Conservation (phyloP, 2,113 vertebrate species). For the rat (Rattus norvegicus) region DNA sequence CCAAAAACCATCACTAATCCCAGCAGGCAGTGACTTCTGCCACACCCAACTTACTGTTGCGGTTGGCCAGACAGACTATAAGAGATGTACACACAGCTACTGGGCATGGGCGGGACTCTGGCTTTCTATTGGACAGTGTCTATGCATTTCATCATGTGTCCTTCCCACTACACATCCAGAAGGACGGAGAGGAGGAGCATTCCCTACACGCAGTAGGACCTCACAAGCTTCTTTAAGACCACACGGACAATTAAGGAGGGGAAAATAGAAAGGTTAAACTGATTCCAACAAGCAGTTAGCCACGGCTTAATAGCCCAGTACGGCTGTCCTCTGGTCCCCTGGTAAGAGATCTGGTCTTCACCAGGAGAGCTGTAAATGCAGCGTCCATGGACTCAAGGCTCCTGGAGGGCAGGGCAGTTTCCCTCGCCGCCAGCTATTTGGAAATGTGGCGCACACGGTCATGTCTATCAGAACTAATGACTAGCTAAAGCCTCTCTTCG, state of each 20-base stretch:
- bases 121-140: not conserved
- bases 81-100: not conserved
- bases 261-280: too few species aligned
- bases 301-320: not conserved
- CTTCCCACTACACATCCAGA: accelerated
- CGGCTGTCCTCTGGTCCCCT: not conserved
- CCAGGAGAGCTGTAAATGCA: not conserved
- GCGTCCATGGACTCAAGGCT: accelerated
- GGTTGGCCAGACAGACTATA: accelerated
- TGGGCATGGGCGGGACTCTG: not conserved
- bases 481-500: not conserved
- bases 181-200: not conserved
- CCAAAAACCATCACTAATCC: not conserved
- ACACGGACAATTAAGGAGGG: not conserved
- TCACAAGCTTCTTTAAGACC: not conserved
- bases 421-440: accelerated
- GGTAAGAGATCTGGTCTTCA: too few species aligned
- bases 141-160: not conserved
- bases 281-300: not conserved
- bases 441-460: too few species aligned
- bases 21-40: not conserved
- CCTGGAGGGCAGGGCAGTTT: not conserved
- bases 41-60: not conserved
- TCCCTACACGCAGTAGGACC: too few species aligned
- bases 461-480: not conserved